Percentiles rank a stretch among this genome's conserved stretches.
phyloP scores from a whole-genome alignment of 2,888 invertebrate species.

The Nomada goodeniana region DNA sequence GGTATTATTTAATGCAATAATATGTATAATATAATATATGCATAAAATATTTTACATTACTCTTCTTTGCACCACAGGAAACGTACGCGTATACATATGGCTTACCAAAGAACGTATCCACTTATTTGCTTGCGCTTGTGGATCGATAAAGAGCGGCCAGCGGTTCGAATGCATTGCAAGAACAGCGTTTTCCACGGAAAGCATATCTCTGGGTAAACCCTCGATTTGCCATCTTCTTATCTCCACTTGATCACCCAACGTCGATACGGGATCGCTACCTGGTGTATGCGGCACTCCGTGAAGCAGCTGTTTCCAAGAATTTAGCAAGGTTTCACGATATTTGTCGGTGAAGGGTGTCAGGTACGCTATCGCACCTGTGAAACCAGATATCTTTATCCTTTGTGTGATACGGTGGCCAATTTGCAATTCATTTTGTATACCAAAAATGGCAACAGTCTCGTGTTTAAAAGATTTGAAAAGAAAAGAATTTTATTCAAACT shows the following conservation, averaged over 20 bases:
- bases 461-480: too few relatives aligned
- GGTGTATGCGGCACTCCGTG: slow-evolving; percentile 88
- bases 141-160: slow-evolving; percentile 96
- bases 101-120: slow-evolving; percentile 95
- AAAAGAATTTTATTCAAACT: too few relatives aligned
- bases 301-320: slow-evolving; percentile 86
- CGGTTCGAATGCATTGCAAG: slow-evolving; percentile 92
- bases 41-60: too few relatives aligned
- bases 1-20: too few relatives aligned
- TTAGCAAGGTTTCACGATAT: slow-evolving; percentile 86
- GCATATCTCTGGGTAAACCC: slow-evolving; percentile 93
- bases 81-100: not conserved
- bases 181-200: slow-evolving; percentile 95
- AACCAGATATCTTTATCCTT: not conserved
- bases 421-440: too few relatives aligned
- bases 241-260: slow-evolving; percentile 90
- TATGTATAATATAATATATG: too few relatives aligned
- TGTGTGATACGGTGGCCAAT: not conserved
- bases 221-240: slow-evolving; percentile 94
- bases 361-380: slow-evolving; percentile 90
- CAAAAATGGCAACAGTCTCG: too few relatives aligned
- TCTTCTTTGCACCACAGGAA: not conserved
- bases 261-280: slow-evolving; percentile 88
- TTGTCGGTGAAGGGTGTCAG: slow-evolving; percentile 91
- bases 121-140: slow-evolving; percentile 96